These are phyloP conservation scores for Scaeva pyrastri DNA, from an alignment of 2,888 invertebrate genomes.

Conservation along the genomic window DNA sequence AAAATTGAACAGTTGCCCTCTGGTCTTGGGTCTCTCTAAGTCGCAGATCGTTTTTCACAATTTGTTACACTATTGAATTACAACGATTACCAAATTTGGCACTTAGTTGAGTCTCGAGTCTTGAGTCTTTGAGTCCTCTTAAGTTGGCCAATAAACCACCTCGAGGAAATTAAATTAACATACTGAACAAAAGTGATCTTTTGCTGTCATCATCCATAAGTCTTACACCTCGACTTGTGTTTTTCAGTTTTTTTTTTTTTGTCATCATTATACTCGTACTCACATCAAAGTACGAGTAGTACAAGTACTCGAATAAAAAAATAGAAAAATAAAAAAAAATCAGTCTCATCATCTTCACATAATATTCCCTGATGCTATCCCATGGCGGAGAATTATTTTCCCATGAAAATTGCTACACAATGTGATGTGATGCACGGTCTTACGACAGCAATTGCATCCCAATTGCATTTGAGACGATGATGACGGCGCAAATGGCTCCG, in stretches of 20 bases:
- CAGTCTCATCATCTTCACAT: slow-evolving; percentile 54
- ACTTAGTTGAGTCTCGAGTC: background rate
- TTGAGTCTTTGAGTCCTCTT: too few relatives aligned
- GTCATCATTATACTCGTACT: slow-evolving; percentile 49
- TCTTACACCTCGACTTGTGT: slow-evolving; percentile 26
- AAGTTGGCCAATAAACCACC: slow-evolving; percentile 59
- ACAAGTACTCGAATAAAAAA: background rate
- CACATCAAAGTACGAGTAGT: background rate
- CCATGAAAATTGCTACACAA: slow-evolving; percentile 71
- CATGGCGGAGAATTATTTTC: slow-evolving; percentile 64
- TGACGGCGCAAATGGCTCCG: slow-evolving; percentile 65
- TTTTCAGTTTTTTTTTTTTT: background rate
- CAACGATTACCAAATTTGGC: slow-evolving; percentile 45
- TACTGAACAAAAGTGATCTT: slow-evolving; percentile 64
- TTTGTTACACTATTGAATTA: slow-evolving; percentile 58
- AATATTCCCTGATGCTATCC: slow-evolving; percentile 23
- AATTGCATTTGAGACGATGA: slow-evolving; percentile 70
- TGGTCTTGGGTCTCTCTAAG: background rate
- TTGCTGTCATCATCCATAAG: slow-evolving; percentile 39
- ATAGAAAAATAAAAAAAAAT: background rate
- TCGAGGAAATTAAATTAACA: slow-evolving; percentile 57
- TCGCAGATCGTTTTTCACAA: slow-evolving; percentile 35
- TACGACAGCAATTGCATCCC: slow-evolving; percentile 75
- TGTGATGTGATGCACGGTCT: slow-evolving; percentile 66
- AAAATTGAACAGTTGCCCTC: background rate